Percentiles rank a stretch among this genome's conserved stretches.
Evolutionary conservation across 2,888 invertebrate genomes (phyloP).

Genomic region (Pollenia griseotomentosa): DNA sequence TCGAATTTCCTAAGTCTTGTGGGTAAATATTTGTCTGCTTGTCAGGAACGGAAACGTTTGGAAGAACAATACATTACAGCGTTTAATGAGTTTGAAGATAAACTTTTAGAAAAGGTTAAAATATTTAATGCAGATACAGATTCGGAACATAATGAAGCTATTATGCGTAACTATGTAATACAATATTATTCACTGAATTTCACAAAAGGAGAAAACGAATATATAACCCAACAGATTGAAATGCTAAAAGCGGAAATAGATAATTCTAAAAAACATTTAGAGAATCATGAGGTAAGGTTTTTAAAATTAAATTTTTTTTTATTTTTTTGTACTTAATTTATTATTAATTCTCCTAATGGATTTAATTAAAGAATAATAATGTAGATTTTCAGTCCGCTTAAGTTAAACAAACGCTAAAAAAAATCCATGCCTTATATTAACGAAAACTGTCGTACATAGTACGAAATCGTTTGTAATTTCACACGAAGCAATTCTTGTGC

Average conservation of each 20-base stretch:
- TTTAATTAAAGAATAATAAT: no score
- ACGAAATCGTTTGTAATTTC: no score
- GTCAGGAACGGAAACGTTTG: conserved; percentile 76
- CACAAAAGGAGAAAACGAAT: conserved; percentile 79
- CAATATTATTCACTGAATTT: conserved; percentile 81
- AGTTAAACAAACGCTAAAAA: no score
- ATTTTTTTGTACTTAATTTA: not conserved
- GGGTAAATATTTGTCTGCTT: conserved; percentile 77
- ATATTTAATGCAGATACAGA: conserved; percentile 77
- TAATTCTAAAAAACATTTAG: conserved; percentile 77
- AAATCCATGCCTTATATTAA: no score
- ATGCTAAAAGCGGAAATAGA: conserved; percentile 78
- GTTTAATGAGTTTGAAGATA: conserved; percentile 79
- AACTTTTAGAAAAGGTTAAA: conserved; percentile 80
- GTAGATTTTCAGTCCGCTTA: no score
- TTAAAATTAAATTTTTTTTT: not conserved
- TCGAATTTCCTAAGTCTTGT: conserved; percentile 79
- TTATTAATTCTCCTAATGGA: no score
- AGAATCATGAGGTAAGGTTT: conserved; percentile 78
- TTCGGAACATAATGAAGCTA: conserved; percentile 78
- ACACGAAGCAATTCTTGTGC: no score
- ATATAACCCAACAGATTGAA: conserved; percentile 80
- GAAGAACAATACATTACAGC: conserved; percentile 78
- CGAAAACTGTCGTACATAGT: no score
- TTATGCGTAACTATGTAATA: conserved; percentile 81